Evolutionary conservation across 2,113 vertebrate species (phyloP).

Genomic region (Pluvialis apricaria): DNA sequence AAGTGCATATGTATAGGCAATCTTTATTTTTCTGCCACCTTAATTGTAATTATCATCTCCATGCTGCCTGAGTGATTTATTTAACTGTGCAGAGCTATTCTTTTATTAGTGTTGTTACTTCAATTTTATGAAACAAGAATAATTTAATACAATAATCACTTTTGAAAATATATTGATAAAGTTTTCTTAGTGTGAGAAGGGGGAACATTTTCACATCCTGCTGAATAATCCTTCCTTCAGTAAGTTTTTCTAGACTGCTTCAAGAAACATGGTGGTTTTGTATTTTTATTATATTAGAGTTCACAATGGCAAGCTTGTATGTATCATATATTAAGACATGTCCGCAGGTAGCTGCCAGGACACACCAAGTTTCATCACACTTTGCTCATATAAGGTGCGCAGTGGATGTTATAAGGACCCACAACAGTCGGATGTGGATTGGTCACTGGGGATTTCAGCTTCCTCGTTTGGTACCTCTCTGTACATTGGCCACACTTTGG

Average conservation of each 20-base stretch:
- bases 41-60: slow-evolving; percentile 6
- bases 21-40: not conserved
- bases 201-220: not conserved
- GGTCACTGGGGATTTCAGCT: not conserved
- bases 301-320: not conserved
- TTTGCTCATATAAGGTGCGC: not conserved
- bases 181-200: not conserved
- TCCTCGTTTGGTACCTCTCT: not conserved
- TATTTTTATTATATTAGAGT: not conserved
- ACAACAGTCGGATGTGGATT: fast-evolving
- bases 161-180: not conserved
- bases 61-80: not conserved
- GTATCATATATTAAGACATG: not conserved
- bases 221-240: not conserved
- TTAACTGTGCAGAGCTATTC: slow-evolving; percentile 2
- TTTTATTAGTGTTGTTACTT: not conserved
- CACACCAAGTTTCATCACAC: not conserved
- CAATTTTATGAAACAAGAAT: slow-evolving; percentile 9
- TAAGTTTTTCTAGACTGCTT: not conserved
- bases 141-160: not conserved
- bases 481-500: not conserved
- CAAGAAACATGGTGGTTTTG: not conserved
- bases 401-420: not conserved
- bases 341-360: not conserved
- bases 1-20: not conserved